Conservation (phyloP, 2,113 vertebrate genomes). For the Lanius ludovicianus region DNA sequence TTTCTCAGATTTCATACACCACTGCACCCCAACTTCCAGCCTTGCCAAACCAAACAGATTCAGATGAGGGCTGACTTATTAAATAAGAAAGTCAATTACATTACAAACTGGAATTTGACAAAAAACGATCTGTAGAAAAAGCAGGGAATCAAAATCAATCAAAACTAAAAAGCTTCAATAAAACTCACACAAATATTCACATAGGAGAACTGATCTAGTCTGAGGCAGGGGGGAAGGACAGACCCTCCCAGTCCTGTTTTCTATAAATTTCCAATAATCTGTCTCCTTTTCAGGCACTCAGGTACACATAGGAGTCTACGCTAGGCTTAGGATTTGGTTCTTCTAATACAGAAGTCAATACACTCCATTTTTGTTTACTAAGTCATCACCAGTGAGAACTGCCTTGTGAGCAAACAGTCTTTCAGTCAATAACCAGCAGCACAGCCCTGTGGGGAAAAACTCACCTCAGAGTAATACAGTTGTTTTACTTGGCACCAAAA, state of each 20-base stretch:
- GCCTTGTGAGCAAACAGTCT: background rate
- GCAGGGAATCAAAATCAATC: background rate
- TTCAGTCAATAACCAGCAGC: background rate
- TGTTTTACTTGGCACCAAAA: background rate
- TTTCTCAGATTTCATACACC: background rate
- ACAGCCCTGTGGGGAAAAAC: background rate
- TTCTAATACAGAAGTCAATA: background rate
- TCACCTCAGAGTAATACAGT: background rate
- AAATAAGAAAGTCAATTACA: background rate
- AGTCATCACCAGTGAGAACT: background rate
- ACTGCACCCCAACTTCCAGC: background rate
- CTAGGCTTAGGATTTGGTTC: background rate
- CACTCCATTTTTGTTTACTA: background rate
- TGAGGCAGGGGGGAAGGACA: background rate
- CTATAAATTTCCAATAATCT: background rate
- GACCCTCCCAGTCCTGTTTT: background rate
- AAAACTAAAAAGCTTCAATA: background rate
- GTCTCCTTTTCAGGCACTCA: background rate
- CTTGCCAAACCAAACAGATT: background rate
- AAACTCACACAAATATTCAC: background rate
- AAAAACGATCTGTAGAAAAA: background rate
- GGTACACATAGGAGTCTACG: background rate
- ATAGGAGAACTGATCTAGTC: background rate
- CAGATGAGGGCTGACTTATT: background rate
- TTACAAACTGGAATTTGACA: background rate